A percentile compares a stretch with the other conserved stretches of the same genome.
Conservation (phyloP, 2,888 invertebrate genomes). For the Ochropleura plecta region DNA sequence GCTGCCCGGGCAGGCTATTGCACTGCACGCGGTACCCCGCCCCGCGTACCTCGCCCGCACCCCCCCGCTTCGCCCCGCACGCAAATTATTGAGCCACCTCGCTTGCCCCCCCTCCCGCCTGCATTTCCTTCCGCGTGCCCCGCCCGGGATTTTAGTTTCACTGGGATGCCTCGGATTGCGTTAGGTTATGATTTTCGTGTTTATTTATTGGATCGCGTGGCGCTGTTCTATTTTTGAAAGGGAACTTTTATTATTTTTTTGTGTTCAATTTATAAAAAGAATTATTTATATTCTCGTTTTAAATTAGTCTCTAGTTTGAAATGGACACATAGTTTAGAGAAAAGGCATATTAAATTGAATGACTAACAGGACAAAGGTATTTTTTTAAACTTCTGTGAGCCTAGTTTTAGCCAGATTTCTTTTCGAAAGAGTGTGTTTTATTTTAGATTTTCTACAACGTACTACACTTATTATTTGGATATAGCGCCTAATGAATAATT, state of each 20-base stretch:
- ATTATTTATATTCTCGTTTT: background rate
- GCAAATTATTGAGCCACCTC: constrained; percentile 84
- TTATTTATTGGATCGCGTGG: constrained; percentile 38
- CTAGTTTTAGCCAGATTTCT: background rate
- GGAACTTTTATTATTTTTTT: background rate
- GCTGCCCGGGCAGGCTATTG: constrained; percentile 81
- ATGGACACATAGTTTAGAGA: background rate
- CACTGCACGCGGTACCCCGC: constrained; percentile 69
- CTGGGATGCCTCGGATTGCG: constrained; percentile 70
- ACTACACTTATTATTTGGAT: background rate
- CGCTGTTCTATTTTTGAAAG: constrained; percentile 33
- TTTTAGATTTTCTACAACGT: too few relatives aligned
- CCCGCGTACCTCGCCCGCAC: constrained; percentile 49
- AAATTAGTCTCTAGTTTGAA: background rate
- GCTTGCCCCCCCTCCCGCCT: constrained; percentile 68
- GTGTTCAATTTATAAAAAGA: background rate
- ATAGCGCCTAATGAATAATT: background rate
- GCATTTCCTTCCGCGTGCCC: constrained; percentile 82
- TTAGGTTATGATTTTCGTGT: constrained; percentile 74
- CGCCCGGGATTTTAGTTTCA: constrained; percentile 79
- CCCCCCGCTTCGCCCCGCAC: constrained; percentile 71
- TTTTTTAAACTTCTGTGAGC: background rate
- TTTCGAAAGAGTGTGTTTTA: too few relatives aligned
- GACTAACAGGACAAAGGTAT: background rate
- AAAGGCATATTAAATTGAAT: background rate